These are phyloP conservation scores for Sylvia borin DNA, from an alignment of 2,797 vertebrate species.

Conservation along the genomic window DNA sequence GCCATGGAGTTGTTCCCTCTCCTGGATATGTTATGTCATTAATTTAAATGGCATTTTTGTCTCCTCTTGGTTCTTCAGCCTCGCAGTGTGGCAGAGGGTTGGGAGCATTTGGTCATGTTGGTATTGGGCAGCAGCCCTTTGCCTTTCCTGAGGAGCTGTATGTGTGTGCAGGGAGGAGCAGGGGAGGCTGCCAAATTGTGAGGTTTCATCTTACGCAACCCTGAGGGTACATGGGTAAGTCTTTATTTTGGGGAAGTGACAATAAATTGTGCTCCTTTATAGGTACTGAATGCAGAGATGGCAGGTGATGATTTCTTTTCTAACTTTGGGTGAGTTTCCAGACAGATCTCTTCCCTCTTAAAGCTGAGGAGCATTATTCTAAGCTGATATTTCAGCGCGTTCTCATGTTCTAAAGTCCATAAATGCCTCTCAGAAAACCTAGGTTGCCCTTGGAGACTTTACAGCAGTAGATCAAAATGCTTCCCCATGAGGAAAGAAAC, in stretches of 20 bases:
- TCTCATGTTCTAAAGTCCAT: neutral
- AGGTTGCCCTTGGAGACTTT: neutral
- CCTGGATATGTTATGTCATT: neutral
- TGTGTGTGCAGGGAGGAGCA: neutral
- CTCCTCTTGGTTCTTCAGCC: neutral
- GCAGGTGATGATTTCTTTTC: neutral
- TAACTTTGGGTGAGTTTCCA: neutral
- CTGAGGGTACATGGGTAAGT: neutral
- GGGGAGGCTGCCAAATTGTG: neutral
- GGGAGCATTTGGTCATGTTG: fast-evolving
- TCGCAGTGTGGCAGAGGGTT: fast-evolving
- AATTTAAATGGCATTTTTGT: neutral
- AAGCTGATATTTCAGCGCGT: neutral
- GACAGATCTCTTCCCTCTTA: neutral
- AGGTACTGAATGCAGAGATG: neutral
- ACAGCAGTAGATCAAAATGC: neutral
- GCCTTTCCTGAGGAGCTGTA: neutral
- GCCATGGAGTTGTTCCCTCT: fast-evolving
- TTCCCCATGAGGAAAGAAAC: neutral
- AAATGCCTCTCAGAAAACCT: neutral
- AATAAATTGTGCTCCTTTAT: neutral
- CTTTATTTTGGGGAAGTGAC: neutral
- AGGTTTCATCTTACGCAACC: neutral
- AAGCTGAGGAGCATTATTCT: neutral
- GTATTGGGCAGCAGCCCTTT: neutral